phyloP scores from a whole-genome alignment of 2,797 vertebrate genomes.

The Natrix natrix region DNA sequence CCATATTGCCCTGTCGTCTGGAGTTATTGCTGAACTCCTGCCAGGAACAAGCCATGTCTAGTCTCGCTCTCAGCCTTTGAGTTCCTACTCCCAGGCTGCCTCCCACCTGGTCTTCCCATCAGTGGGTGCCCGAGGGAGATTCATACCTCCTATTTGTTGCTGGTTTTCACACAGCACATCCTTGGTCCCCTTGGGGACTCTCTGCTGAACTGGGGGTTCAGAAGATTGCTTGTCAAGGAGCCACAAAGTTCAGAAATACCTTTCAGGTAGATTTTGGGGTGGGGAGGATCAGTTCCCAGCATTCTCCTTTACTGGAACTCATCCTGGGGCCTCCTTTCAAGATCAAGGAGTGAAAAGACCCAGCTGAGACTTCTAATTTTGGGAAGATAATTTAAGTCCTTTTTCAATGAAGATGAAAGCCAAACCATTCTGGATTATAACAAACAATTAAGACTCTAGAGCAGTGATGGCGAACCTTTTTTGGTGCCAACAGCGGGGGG shows the following conservation, averaged over 20 bases:
- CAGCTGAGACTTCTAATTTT: background rate
- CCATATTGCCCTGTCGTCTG: background rate
- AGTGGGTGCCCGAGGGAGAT: constrained; percentile 29
- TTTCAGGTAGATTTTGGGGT: background rate
- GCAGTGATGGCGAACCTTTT: too few relatives aligned
- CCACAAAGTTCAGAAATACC: background rate
- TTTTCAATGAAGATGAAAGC: background rate
- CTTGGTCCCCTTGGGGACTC: constrained; percentile 2
- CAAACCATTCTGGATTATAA: background rate
- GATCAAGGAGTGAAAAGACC: background rate
- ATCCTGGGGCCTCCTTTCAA: background rate
- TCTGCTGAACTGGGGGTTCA: constrained; percentile 19
- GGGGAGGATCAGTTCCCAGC: background rate
- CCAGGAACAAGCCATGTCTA: constrained; percentile 36
- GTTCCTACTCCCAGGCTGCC: constrained; percentile 39
- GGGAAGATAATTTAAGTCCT: background rate
- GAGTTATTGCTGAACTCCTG: constrained; percentile 26
- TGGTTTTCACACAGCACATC: constrained; percentile 10
- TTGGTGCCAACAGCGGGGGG: too few relatives aligned
- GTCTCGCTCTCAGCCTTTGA: constrained; percentile 39
- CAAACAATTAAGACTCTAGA: background rate
- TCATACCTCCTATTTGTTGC: constrained; percentile 24
- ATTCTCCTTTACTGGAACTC: background rate
- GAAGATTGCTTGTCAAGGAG: background rate
- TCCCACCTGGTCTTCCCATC: constrained; percentile 37